These are phyloP conservation scores for Scyliorhinus canicula DNA, from an alignment of 2,797 vertebrate species.

Conservation along the genomic window DNA sequence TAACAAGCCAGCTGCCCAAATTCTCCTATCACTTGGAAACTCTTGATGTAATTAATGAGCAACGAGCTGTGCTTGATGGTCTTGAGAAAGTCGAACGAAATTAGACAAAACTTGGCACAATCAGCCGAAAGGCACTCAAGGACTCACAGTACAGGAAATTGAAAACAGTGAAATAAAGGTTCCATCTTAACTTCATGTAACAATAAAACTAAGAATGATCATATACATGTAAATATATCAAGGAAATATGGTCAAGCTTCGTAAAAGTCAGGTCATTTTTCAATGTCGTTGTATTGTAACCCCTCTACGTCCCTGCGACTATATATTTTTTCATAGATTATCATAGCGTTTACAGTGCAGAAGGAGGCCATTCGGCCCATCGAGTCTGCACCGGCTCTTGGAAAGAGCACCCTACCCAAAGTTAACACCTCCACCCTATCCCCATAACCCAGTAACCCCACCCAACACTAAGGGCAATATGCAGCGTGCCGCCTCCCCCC, in stretches of 20 bases:
- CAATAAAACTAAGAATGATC: no score
- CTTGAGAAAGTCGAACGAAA: not conserved
- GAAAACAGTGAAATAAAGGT: not conserved
- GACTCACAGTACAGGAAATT: not conserved
- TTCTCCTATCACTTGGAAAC: not conserved
- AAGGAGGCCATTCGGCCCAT: no score
- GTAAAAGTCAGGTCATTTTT: no score
- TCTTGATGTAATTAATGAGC: slow-evolving; percentile 12
- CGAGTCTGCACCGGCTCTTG: no score
- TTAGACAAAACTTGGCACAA: not conserved
- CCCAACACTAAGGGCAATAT: no score
- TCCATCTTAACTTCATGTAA: not conserved
- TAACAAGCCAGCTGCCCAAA: slow-evolving; percentile 19
- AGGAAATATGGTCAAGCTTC: not conserved
- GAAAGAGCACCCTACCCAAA: no score
- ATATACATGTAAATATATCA: not conserved
- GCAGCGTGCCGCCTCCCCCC: no score
- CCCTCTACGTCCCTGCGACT: not conserved
- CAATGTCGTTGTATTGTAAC: not conserved
- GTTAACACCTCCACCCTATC: no score
- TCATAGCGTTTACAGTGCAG: no score
- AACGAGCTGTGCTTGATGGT: not conserved
- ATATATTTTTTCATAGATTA: no score
- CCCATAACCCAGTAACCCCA: no score
- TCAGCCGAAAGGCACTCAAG: not conserved